Conservation (phyloP, 2,797 vertebrate genomes). For the Huso huso region DNA sequence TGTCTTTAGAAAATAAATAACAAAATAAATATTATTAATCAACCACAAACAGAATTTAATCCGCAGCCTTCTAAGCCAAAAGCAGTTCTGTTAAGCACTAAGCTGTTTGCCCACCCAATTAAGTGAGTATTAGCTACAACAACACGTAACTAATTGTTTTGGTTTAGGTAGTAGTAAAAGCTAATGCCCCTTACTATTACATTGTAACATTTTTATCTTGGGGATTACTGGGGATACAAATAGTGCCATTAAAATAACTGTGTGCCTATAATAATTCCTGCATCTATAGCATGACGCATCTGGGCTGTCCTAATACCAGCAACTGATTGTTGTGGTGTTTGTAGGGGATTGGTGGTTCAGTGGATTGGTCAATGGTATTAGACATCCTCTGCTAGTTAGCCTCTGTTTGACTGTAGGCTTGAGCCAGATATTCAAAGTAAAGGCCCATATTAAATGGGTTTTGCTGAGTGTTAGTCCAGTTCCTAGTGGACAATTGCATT, state of each 20-base stretch:
- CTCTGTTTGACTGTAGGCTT: constrained; percentile 12
- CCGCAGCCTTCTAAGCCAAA: neutral
- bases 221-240: neutral
- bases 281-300: neutral
- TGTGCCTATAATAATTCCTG: neutral
- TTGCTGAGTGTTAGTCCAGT: too few species aligned
- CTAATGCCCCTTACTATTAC: neutral
- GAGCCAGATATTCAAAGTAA: constrained; percentile 19
- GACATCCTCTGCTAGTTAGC: neutral
- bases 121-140: neutral
- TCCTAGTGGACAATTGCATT: too few species aligned
- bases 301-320: constrained; percentile 3
- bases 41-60: neutral
- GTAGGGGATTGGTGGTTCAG: neutral
- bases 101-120: constrained; percentile 3
- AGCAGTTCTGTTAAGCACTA: neutral
- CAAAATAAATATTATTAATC: neutral
- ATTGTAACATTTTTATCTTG: neutral
- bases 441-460: too few species aligned
- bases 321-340: constrained; percentile 10
- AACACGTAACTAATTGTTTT: too few species aligned
- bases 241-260: neutral
- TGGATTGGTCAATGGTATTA: neutral
- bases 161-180: neutral
- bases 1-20: too few species aligned